Conservation (phyloP, 2,888 invertebrate genomes). For the Cerceris rybyensis region DNA sequence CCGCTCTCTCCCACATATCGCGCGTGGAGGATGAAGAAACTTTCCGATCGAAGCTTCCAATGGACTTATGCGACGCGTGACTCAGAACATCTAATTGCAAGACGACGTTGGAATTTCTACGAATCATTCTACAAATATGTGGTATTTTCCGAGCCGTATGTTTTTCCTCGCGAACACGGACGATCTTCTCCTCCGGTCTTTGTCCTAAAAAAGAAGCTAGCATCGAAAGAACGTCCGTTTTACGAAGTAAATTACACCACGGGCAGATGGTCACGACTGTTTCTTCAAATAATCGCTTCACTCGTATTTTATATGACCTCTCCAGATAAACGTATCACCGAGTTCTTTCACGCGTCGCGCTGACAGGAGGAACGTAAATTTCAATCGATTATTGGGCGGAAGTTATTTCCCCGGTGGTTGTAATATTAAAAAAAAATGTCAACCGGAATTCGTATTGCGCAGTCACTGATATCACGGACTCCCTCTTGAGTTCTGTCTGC, state of each 20-base stretch:
- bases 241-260: background rate
- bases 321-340: background rate
- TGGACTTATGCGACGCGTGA: slow-evolving; percentile 29
- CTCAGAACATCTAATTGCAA: slow-evolving; percentile 37
- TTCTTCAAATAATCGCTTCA: background rate
- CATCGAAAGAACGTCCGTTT: background rate
- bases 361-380: background rate
- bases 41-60: slow-evolving; percentile 12
- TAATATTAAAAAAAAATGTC: background rate
- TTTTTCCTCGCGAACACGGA: slow-evolving; percentile 22
- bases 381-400: background rate
- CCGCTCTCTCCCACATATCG: too few species aligned
- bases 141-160: slow-evolving; percentile 34
- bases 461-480: slow-evolving; percentile 10
- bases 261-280: background rate
- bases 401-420: background rate
- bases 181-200: background rate
- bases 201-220: background rate
- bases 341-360: background rate
- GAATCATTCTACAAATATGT: slow-evolving; percentile 34
- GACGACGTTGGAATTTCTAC: slow-evolving; percentile 51
- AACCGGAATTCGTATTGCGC: slow-evolving; percentile 7
- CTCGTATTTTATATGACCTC: background rate
- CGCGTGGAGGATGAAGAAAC: too few species aligned
- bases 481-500: slow-evolving; percentile 11